Base-by-base conservation (phyloP, 1,140 invertebrate species). In the Araneus ventricosus region DNA sequence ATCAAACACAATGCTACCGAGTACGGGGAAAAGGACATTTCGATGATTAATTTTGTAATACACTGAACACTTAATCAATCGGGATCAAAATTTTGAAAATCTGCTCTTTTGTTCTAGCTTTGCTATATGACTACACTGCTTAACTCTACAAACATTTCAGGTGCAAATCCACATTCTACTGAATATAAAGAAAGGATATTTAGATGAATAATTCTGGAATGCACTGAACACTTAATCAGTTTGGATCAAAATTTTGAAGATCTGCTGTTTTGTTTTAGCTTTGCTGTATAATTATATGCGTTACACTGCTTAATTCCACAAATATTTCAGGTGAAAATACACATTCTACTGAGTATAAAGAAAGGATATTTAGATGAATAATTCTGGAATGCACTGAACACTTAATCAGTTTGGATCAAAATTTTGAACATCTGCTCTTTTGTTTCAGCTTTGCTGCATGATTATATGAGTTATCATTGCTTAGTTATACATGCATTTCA, bases 61-160 rank as follows among this genome's bases (percentile, higher is more conserved):
- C 70, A 37, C 34, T 75, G 70, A 75, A 75, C 70, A 75, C 70
- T 75, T 34, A 75, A 75, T 75, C 70, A 75, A 75, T 75, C 20
- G 17, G 70, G 30, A 34, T 75, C 30, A 30, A 30, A 22, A 34
- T 75, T 75, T 37, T 34, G 6, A 52, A 52, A 52, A 52, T 45
- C 45, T 1, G 45, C 0, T 0, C 10, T 52, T 52, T 52, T 52
- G 45, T 52, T 52, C 17, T 52, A 52, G 45, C 45, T 14, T 52
- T 52, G 45, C 10, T 52, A 14, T 52, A 52, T 14, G 45, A 52
- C 10, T 52, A 52, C 45, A 10, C 41, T 8, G 0, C 7, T 45
- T 45, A 45, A 45, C 10, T 45, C 41, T 45, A 8, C 10, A 45
- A 45, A 45, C 7, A 8, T 7, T 45, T 45, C 41, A 45, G 41